Evolutionary conservation across 2,888 invertebrate species (phyloP).

Genomic region (Teinopalpus imperialis): DNA sequence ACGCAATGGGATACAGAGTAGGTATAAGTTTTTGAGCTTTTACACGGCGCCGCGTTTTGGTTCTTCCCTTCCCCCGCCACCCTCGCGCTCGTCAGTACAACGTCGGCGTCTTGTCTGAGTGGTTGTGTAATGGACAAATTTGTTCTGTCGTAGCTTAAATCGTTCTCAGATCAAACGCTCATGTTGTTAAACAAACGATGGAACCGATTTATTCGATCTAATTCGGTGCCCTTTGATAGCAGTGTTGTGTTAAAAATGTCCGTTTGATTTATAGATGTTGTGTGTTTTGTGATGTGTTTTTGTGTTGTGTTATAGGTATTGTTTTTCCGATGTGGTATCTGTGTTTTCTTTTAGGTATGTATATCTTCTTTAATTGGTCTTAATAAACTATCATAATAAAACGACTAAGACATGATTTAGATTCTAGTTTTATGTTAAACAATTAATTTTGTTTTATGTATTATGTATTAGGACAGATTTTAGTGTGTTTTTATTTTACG

Average conservation of each 20-base stretch:
- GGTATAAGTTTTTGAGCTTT: conserved; percentile 19
- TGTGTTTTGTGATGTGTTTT: conserved; percentile 17
- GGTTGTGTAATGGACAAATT: conserved; percentile 3
- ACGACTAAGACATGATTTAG: too few relatives aligned
- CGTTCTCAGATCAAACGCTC: conserved; percentile 19
- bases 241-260: conserved; percentile 21
- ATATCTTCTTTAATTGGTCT: background rate
- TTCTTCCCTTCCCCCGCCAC: conserved; percentile 1
- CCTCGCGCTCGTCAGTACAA: conserved; percentile 10
- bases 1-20: conserved; percentile 18
- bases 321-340: conserved; percentile 4
- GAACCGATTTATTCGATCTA: conserved; percentile 20
- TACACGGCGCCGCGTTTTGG: conserved; percentile 5
- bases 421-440: conserved; percentile 9
- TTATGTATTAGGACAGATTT: conserved; percentile 3
- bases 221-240: conserved; percentile 21
- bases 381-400: too few relatives aligned
- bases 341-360: conserved; percentile 2
- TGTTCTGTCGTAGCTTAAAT: background rate
- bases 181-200: conserved; percentile 25
- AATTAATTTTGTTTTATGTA: conserved; percentile 8
- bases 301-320: conserved; percentile 7
- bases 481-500: conserved; percentile 1
- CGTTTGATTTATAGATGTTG: conserved; percentile 9
- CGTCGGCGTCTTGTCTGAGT: background rate